A percentile compares a stretch with the other conserved stretches of the same genome.
These are phyloP conservation scores for Phalacrocorax brasilianus DNA, from an alignment of 2,113 vertebrate species.

Conservation along the genomic window DNA sequence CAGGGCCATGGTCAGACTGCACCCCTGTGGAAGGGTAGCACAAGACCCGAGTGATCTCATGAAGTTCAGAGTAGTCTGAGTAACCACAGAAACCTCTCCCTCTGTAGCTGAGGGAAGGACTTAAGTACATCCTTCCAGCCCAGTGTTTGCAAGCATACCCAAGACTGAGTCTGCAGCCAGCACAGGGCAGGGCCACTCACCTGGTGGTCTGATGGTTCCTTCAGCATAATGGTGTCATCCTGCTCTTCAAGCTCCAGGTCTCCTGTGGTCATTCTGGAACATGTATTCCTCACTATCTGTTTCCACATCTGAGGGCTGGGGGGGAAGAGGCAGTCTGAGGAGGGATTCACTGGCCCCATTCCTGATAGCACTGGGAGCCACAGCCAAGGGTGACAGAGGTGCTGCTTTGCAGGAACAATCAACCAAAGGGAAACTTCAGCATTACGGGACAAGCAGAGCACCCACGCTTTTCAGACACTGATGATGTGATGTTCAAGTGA, in stretches of 20 bases:
- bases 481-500: fast-evolving
- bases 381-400: not conserved
- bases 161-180: not conserved
- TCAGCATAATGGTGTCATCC: not conserved
- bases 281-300: conserved; percentile 67
- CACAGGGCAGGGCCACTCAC: not conserved
- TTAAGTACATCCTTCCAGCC: not conserved
- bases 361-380: fast-evolving
- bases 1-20: not conserved
- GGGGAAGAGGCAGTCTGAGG: not conserved
- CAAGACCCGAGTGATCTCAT: fast-evolving
- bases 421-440: not conserved
- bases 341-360: not conserved
- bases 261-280: not conserved
- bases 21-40: not conserved
- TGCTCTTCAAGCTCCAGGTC: conserved; percentile 75
- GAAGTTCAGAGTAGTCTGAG: fast-evolving
- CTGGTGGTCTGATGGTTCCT: not conserved
- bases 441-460: not conserved
- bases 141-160: not conserved
- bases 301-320: conserved; percentile 69
- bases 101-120: not conserved
- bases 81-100: not conserved
- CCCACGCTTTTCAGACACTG: not conserved
- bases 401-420: not conserved